Evolutionary conservation across 2,797 vertebrate species (phyloP).

Genomic region (Hylomyscus alleni): DNA sequence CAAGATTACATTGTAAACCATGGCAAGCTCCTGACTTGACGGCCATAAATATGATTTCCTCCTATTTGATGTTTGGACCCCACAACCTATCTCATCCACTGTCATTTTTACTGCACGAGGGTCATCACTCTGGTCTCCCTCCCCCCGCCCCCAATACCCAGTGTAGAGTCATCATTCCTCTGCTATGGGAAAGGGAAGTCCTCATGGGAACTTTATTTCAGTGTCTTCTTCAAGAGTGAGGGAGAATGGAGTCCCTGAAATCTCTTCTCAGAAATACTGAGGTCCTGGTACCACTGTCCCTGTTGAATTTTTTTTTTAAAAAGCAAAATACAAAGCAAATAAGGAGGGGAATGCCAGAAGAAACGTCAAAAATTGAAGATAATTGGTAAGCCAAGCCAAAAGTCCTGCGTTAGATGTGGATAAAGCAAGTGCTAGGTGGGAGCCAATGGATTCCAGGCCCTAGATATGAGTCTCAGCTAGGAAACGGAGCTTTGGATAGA

Average conservation of each 20-base stretch:
- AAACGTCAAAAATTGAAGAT: background rate
- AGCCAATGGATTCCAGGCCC: background rate
- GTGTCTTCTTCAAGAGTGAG: background rate
- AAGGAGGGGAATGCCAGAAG: background rate
- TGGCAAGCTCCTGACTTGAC: background rate
- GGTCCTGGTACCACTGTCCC: background rate
- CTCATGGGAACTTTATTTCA: background rate
- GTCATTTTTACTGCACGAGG: background rate
- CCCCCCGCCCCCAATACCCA: background rate
- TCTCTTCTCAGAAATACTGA: background rate
- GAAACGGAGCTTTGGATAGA: background rate
- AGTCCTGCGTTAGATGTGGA: background rate
- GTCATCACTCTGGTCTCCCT: background rate
- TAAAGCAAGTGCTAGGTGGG: background rate
- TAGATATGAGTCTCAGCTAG: background rate
- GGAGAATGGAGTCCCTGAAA: background rate
- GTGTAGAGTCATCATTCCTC: background rate
- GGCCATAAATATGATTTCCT: background rate
- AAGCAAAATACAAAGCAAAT: background rate
- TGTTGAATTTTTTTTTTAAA: background rate
- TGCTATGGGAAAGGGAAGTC: background rate
- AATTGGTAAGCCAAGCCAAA: background rate
- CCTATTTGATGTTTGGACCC: background rate
- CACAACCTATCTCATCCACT: background rate
- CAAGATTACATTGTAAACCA: background rate